Conservation (phyloP, 1,140 invertebrate species). For the Vanessa atalanta region DNA sequence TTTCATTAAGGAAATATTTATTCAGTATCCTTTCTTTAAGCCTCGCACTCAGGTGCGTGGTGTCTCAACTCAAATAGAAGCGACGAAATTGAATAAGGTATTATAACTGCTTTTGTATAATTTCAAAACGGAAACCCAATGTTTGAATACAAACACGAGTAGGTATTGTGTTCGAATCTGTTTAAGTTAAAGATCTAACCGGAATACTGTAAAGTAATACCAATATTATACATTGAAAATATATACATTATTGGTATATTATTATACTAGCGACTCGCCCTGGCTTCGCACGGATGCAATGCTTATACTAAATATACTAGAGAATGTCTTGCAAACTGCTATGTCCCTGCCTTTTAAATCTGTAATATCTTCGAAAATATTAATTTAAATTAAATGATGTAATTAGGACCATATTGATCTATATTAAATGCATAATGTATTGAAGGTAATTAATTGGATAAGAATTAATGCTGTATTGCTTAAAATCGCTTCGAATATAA, state of each 20-base stretch:
- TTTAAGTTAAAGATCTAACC: background rate
- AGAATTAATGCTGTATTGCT: too few relatives aligned
- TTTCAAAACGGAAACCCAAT: conserved; percentile 32
- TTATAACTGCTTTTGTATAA: conserved; percentile 20
- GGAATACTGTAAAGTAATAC: background rate
- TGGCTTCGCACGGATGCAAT: too few relatives aligned
- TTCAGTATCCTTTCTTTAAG: conserved; percentile 73
- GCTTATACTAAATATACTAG: too few relatives aligned
- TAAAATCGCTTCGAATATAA: too few relatives aligned
- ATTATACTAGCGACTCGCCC: too few relatives aligned
- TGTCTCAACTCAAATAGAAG: conserved; percentile 68
- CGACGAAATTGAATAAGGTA: conserved; percentile 66
- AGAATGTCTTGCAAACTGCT: too few relatives aligned
- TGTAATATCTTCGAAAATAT: too few relatives aligned
- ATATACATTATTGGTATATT: background rate
- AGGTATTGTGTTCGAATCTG: background rate
- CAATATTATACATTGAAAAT: background rate
- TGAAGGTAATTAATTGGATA: too few relatives aligned
- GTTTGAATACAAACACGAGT: conserved; percentile 6
- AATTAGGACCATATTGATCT: too few relatives aligned
- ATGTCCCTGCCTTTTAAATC: too few relatives aligned
- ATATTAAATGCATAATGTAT: too few relatives aligned
- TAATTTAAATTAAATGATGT: too few relatives aligned
- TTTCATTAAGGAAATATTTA: conserved; percentile 75
- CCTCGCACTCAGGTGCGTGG: conserved; percentile 67